A percentile compares a stretch with the other conserved stretches of the same genome.
Evolutionary conservation across 2,113 vertebrate genomes (phyloP).

Genomic region (Pithys albifrons): DNA sequence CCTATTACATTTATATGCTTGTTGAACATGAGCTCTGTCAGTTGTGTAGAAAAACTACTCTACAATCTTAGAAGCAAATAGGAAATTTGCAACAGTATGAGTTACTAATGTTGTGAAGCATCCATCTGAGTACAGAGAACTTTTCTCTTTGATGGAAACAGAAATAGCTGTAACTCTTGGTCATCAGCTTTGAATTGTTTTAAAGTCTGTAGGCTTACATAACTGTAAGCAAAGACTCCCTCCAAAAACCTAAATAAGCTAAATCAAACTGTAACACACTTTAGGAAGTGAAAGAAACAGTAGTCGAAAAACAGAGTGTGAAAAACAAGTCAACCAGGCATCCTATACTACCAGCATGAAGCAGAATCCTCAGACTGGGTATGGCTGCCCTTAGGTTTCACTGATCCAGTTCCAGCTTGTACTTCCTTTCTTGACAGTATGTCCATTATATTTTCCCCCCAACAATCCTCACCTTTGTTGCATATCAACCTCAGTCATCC

Average conservation of each 20-base stretch:
- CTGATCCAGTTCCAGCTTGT: background rate
- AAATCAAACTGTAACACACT: background rate
- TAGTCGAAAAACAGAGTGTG: background rate
- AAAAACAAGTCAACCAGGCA: background rate
- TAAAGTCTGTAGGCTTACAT: background rate
- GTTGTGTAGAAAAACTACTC: background rate
- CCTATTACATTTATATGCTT: background rate
- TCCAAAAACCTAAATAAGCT: background rate
- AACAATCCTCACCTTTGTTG: background rate
- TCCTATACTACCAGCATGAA: background rate
- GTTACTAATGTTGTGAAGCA: background rate
- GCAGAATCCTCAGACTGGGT: background rate
- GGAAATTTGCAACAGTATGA: background rate
- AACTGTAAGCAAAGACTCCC: background rate
- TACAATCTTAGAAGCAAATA: background rate
- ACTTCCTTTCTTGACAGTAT: background rate
- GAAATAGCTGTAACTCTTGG: background rate
- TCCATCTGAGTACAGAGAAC: background rate
- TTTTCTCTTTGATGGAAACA: background rate
- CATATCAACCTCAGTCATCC: background rate
- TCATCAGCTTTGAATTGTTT: background rate
- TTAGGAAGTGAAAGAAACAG: background rate
- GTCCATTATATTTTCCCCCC: too few species aligned
- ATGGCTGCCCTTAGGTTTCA: background rate
- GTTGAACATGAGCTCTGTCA: background rate